Evolutionary conservation across 2,113 vertebrate species (phyloP), one percentile per base, ranked within the genome.

Genomic region (Baryphthengus martii): DNA sequence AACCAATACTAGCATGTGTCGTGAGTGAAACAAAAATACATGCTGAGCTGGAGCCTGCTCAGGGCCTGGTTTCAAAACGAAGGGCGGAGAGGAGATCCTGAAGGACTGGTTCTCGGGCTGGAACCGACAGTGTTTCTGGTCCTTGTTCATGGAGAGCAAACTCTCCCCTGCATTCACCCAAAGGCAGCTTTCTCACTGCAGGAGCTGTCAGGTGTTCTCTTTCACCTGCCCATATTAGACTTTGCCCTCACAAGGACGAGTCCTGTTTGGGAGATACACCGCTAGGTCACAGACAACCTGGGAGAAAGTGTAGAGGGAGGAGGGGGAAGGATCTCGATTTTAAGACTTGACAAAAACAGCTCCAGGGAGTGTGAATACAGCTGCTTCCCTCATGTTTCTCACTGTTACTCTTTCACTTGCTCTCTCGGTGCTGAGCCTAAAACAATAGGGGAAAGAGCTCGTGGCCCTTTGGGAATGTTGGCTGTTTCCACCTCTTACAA

Each of bases 11-110:
- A 40, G 79, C 70, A 52, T 0, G 2, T 90, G 79, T 85, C 66
- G 56, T 11, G 86, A 89, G 49, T 50, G 70, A 93, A 62, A 73
- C 73, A 76, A 70, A 76, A 84, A 67, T 28, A 21, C 24, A 7
- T n/a, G 79, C 79, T 93, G 50, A 86, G 80, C 67, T 89, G 86
- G 62, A 95, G 72, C 82, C 82, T 79, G 76, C 42, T 95, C 44
- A 56, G 79, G 75, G 61, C 78, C 61, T 68, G 23, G n/a, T 39
- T 83, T 84, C 55, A 50, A 55, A 86, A 76, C 16, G 24, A 94
- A 88, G 59, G 68, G 52, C 42, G 62, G 75, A 62, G 71, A 33
- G 35, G 56, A 24, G 44, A 11, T 81, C 31, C 56, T 85, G 89
- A 58, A 70, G 70, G 81, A 49, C 61, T 78, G n/a, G 20, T 24